Base-by-base conservation (phyloP, 2,888 invertebrate genomes). In the Netelia fuscicornis region DNA sequence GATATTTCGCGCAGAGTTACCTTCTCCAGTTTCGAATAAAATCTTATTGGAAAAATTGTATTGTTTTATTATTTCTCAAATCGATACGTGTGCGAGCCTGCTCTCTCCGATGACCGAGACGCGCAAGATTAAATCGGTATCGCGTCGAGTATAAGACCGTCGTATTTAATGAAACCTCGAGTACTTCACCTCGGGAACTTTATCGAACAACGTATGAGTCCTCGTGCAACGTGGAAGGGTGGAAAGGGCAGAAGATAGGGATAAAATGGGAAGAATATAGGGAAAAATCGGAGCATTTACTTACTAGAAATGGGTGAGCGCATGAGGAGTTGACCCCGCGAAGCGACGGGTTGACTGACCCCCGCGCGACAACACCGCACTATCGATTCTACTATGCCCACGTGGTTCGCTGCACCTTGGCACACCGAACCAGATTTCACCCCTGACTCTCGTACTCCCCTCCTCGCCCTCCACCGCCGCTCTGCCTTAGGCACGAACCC, bases 351-450 rank as follows among this genome's bases (percentile, higher is more conserved):
- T 92, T 93, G 92, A 92, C 81, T 92, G 92, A 93, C 92, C 92
- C 89, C 90, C 89, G 91, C 90, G 91, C 90, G 91, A 92, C 91
- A 92, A 92, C 92, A 92, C 91, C 92, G 93, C 93, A 92, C 91
- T 92, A 92, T 93, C 91, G 93, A 92, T 93, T 92, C 88, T 87
- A 86, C 89, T 37, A 37, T 37, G 89, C 87, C 92, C 92, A 92
- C 92, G 92, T 92, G 92, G 92, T 91, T 90, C 90, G 90, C 90
- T 91, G 91, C 90, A 91, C 90, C 89, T 91, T 90, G 89, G 89
- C 89, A 90, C 89, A 89, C 89, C 88, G 87, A 90, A 90, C 90
- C 88, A 89, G 89, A 89, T 89, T 87, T 88, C 85, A 86, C 84
- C 87, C 86, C 88, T 81, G 74, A 77, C 71, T 79, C 60, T 67